Conservation (phyloP, 1,140 invertebrate species). For the Sitobion miscanthi region DNA sequence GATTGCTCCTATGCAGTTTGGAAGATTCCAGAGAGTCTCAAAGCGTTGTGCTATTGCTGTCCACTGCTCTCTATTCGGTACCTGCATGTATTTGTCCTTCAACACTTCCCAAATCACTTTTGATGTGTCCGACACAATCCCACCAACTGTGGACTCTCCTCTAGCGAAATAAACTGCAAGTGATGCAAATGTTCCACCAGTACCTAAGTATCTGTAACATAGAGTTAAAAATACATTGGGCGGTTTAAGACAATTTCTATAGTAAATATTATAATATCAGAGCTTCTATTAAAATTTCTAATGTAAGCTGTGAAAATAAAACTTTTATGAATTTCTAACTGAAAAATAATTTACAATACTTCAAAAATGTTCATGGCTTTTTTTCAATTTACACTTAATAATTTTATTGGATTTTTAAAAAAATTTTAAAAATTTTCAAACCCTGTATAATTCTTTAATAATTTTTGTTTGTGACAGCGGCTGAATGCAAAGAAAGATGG, state of each 20-base stretch:
- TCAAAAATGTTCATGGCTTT: too few relatives aligned
- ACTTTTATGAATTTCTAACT: too few relatives aligned
- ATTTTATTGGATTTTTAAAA: too few relatives aligned
- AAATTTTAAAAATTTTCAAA: too few relatives aligned
- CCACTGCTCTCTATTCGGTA: neutral
- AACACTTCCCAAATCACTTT: neutral
- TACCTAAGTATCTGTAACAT: conserved; percentile 18
- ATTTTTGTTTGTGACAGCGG: neutral
- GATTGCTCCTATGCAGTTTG: too few relatives aligned
- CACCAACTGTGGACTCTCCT: neutral
- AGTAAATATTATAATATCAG: too few relatives aligned
- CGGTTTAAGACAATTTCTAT: neutral
- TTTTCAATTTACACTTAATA: too few relatives aligned
- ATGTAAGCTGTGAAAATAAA: too few relatives aligned
- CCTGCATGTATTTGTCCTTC: neutral
- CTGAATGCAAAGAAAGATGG: neutral
- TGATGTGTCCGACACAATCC: conserved; percentile 1
- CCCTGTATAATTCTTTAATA: neutral
- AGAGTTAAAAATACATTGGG: neutral
- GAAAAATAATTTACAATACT: too few relatives aligned
- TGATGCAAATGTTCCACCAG: neutral
- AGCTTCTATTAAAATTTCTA: too few relatives aligned
- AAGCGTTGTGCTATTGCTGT: neutral
- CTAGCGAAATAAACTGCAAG: conserved; percentile 1
- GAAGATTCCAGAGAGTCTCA: too few relatives aligned